Conservation (phyloP, 2,888 invertebrate genomes). For the Drosophila tripunctata region DNA sequence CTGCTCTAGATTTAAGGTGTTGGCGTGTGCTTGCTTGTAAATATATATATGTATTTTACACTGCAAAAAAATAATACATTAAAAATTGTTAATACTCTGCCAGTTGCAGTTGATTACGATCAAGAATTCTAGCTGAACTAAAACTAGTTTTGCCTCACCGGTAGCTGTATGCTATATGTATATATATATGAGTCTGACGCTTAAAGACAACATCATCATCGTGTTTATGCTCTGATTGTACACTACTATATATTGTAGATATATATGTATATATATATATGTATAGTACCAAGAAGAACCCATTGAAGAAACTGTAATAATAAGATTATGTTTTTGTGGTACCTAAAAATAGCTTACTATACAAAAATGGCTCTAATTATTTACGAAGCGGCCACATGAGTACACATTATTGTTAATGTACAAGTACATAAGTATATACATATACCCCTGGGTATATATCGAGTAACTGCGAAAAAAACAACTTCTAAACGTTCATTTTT, state of each 20-base stretch:
- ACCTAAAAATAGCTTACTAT: conserved; percentile 31
- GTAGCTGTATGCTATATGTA: not conserved
- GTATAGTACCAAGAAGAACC: too few relatives aligned
- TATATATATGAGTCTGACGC: not conserved
- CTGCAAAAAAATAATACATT: not conserved
- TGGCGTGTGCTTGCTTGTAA: conserved; percentile 5
- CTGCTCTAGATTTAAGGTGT: conserved; percentile 29
- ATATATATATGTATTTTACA: conserved; percentile 24
- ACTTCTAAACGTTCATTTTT: not conserved
- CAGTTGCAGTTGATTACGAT: not conserved
- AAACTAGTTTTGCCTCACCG: not conserved
- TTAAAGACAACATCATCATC: not conserved
- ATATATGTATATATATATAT: not conserved
- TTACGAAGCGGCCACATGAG: conserved; percentile 22
- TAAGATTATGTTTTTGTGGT: conserved; percentile 14
- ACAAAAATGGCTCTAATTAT: conserved; percentile 47
- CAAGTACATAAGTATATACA: not conserved
- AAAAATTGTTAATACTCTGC: too few relatives aligned
- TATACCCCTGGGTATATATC: not conserved
- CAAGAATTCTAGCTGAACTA: not conserved
- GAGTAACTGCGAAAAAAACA: conserved; percentile 36
- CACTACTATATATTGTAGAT: not conserved
- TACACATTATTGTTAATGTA: conserved; percentile 8
- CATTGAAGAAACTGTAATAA: too few relatives aligned
- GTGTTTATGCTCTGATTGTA: conserved; percentile 7